These are phyloP conservation scores for Buphagus erythrorhynchus DNA, from an alignment of 2,797 vertebrate genomes.

Conservation along the genomic window DNA sequence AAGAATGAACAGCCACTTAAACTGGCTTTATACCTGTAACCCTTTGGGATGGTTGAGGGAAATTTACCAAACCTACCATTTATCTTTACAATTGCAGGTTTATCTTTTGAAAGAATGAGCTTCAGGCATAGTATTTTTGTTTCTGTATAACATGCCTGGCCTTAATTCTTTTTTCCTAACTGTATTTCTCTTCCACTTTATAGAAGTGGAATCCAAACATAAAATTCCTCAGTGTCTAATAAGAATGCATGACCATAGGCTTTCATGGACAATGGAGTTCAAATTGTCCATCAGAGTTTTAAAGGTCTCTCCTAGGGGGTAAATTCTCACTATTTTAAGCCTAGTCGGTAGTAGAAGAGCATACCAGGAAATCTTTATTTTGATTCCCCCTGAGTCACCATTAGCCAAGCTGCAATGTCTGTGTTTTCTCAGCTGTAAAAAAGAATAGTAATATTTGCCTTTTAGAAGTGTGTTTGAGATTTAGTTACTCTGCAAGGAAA, in stretches of 20 bases:
- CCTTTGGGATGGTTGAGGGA: slow-evolving; percentile 19
- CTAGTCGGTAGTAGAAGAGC: background rate
- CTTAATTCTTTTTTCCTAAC: slow-evolving; percentile 21
- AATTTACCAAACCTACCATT: slow-evolving; percentile 25
- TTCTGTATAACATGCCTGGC: background rate
- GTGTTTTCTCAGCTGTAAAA: background rate
- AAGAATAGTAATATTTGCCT: background rate
- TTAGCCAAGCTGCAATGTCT: background rate
- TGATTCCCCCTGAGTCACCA: background rate
- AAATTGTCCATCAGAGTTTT: slow-evolving; percentile 5
- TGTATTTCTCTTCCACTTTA: background rate
- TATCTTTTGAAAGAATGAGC: slow-evolving; percentile 41
- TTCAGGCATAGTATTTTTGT: slow-evolving; percentile 33
- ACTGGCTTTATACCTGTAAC: slow-evolving; percentile 28
- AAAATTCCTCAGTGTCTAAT: slow-evolving; percentile 7
- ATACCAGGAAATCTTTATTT: background rate
- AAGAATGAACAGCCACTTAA: slow-evolving; percentile 32
- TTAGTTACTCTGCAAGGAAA: background rate
- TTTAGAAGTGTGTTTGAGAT: background rate
- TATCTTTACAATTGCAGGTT: slow-evolving; percentile 32
- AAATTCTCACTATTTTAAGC: background rate
- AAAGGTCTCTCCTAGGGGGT: background rate
- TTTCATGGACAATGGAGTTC: slow-evolving; percentile 2
- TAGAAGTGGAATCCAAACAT: background rate
- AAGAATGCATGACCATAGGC: background rate